Percentiles rank a stretch among this genome's conserved stretches.
Evolutionary conservation across 2,797 vertebrate genomes (phyloP).

Genomic region (Thunnus albacares): DNA sequence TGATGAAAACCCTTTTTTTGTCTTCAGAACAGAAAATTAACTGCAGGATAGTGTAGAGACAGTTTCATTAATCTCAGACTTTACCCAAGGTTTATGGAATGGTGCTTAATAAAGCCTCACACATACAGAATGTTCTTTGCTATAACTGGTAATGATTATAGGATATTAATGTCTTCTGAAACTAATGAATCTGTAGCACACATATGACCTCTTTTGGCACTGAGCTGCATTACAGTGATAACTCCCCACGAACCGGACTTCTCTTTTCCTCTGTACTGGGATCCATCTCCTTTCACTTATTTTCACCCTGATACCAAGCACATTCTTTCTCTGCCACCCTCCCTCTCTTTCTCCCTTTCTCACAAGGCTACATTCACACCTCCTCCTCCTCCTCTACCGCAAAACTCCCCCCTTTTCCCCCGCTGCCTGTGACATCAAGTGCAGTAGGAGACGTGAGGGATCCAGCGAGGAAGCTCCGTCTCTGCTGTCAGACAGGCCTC

Average conservation of each 20-base stretch:
- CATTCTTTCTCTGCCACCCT: conserved; percentile 2
- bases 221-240: conserved; percentile 82
- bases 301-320: conserved; percentile 45
- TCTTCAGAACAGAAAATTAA: conserved; percentile 50
- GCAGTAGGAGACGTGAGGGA: conserved; percentile 65
- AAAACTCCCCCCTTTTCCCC: conserved; percentile 32
- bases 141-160: conserved; percentile 71
- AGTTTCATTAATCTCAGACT: conserved; percentile 64
- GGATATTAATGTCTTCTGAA: conserved; percentile 73
- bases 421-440: conserved; percentile 70
- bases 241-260: conserved; percentile 46
- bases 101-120: conserved; percentile 62
- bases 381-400: conserved; percentile 45
- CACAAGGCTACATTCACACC: conserved; percentile 49
- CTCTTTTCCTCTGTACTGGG: conserved; percentile 34
- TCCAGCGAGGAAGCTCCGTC: conserved; percentile 61
- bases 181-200: conserved; percentile 83
- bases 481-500: conserved; percentile 80
- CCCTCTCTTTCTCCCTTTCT: conserved; percentile 28
- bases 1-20: conserved; percentile 33
- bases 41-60: conserved; percentile 40
- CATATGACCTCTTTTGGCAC: conserved; percentile 88
- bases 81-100: conserved; percentile 63
- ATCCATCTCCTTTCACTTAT: conserved; percentile 62
- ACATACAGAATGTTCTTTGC: conserved; percentile 59